Percentiles rank a stretch among this genome's conserved stretches.
phyloP scores from a whole-genome alignment of 2,888 invertebrate genomes.

The Maniola hyperantus region DNA sequence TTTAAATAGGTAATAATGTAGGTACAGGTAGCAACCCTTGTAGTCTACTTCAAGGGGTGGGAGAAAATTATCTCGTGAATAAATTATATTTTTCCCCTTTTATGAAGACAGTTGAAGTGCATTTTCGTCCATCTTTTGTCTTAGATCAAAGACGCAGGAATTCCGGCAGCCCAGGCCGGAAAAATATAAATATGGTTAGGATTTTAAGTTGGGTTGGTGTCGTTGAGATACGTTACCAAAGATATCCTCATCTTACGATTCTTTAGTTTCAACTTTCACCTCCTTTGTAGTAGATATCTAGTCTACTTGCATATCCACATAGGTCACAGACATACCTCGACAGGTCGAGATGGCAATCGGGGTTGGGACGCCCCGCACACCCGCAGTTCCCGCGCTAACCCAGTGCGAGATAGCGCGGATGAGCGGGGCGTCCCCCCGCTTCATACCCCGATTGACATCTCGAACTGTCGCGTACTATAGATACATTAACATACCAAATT shows the following conservation, averaged over 20 bases:
- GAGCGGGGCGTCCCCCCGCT: no score
- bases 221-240: background rate
- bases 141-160: conserved; percentile 78
- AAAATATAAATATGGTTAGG: conserved; percentile 73
- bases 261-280: background rate
- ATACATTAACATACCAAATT: no score
- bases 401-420: no score
- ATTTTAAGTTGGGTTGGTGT: conserved; percentile 78
- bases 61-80: conserved; percentile 82
- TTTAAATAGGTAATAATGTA: background rate
- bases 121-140: conserved; percentile 76
- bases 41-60: conserved; percentile 71
- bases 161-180: conserved; percentile 73
- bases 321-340: no score
- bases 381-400: no score
- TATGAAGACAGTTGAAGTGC: conserved; percentile 81
- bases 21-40: conserved; percentile 56
- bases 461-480: no score
- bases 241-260: background rate
- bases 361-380: no score
- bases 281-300: no score
- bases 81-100: conserved; percentile 81
- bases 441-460: no score
- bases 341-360: no score
- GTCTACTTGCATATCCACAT: no score